These are phyloP conservation scores for Calidris pugnax DNA, from an alignment of 2,113 vertebrate species.

Conservation along the genomic window DNA sequence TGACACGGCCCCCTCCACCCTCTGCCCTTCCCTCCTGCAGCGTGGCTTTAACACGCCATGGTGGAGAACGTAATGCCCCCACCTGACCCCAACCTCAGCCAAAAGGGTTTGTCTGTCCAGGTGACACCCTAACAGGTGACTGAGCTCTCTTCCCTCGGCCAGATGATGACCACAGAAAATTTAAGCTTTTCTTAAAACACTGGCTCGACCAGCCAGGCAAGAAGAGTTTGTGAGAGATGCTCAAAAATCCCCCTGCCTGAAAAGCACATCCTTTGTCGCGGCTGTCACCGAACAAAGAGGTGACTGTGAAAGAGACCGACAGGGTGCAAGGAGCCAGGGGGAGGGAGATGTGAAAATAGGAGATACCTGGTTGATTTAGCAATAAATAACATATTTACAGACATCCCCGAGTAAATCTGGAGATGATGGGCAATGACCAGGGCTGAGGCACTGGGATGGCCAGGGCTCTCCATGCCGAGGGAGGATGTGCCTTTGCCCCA, in stretches of 20 bases:
- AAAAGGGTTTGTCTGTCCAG: rapidly evolving
- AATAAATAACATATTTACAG: not conserved
- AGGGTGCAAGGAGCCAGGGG: rapidly evolving
- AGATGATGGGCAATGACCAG: not conserved
- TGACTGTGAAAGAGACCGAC: not conserved
- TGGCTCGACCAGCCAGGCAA: not conserved
- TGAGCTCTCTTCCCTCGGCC: rapidly evolving
- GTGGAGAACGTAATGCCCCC: not conserved
- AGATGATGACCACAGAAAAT: rapidly evolving
- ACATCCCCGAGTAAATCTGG: rapidly evolving
- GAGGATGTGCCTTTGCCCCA: not conserved
- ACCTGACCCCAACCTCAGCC: not conserved
- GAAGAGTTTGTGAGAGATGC: not conserved
- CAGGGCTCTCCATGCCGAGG: not conserved
- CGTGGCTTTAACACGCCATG: rapidly evolving
- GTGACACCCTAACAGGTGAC: rapidly evolving
- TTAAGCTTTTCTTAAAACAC: not conserved
- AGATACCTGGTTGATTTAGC: not conserved
- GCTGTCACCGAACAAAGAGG: not conserved
- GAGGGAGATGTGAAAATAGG: not conserved
- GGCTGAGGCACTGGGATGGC: not conserved
- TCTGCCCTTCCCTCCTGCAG: not conserved
- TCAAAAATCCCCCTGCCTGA: not conserved
- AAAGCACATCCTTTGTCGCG: not conserved
- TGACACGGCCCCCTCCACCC: not conserved